Conservation (phyloP, 2,888 invertebrate genomes). For the Eupithecia vulgata region DNA sequence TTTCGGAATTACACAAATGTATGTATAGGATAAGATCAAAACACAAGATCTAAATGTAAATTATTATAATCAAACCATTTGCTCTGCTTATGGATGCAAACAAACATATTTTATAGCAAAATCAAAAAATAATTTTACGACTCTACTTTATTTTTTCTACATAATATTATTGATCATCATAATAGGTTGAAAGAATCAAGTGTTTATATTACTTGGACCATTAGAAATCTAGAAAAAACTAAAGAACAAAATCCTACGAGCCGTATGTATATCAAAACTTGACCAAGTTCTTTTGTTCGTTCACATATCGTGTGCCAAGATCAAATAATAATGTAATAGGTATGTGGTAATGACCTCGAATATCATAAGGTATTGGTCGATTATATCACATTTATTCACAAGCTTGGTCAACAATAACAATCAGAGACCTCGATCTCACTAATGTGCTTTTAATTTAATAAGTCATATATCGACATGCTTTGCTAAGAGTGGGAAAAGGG, state of each 20-base stretch:
- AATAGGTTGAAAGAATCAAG: background rate
- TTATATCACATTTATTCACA: conserved; percentile 47
- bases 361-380: conserved; percentile 48
- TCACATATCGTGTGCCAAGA: conserved; percentile 32
- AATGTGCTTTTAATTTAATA: conserved; percentile 50
- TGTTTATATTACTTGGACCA: background rate
- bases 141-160: conserved; percentile 2
- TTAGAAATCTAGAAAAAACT: background rate
- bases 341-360: conserved; percentile 55
- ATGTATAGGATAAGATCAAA: background rate
- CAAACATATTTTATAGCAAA: background rate
- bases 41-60: conserved; percentile 19
- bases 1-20: conserved; percentile 3
- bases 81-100: background rate
- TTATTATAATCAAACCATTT: conserved; percentile 9
- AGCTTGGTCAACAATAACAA: conserved; percentile 47
- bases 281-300: conserved; percentile 28
- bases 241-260: background rate
- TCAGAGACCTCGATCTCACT: conserved; percentile 40
- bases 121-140: conserved; percentile 1
- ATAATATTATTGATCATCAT: background rate
- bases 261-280: conserved; percentile 7
- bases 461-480: conserved; percentile 7
- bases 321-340: conserved; percentile 33
- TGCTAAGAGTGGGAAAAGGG: background rate